These are phyloP conservation scores for Tenrec ecaudatus DNA, from an alignment of 2,113 vertebrate genomes.

Conservation along the genomic window DNA sequence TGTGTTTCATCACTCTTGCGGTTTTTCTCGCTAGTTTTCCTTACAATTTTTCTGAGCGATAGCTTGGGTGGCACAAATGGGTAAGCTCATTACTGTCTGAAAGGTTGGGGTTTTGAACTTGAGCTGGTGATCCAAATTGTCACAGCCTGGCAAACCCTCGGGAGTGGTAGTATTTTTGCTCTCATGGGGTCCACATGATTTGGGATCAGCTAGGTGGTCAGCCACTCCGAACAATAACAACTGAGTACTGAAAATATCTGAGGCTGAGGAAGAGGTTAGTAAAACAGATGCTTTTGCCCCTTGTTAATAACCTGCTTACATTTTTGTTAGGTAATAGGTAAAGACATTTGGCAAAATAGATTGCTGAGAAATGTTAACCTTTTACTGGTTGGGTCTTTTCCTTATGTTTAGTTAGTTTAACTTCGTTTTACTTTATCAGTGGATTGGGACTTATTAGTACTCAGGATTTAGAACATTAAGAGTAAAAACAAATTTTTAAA, in stretches of 20 bases:
- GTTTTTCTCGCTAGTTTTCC: not conserved
- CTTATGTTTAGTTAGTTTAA: not conserved
- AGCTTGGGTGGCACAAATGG: not conserved
- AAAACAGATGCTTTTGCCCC: conserved; percentile 34
- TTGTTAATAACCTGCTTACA: conserved; percentile 12
- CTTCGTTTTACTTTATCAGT: not conserved
- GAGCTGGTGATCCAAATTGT: not conserved
- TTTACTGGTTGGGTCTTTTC: too few relatives aligned
- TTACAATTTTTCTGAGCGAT: not conserved
- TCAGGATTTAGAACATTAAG: conserved; percentile 5
- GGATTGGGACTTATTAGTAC: not conserved
- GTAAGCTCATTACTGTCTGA: not conserved
- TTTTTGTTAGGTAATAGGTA: conserved; percentile 25
- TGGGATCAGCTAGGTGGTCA: not conserved
- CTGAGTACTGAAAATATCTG: conserved; percentile 37
- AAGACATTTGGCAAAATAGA: conserved; percentile 23
- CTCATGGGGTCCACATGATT: not conserved
- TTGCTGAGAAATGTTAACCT: not conserved
- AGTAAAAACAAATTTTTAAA: conserved; percentile 31
- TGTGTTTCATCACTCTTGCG: not conserved
- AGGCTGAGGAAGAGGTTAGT: not conserved
- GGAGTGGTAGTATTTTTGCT: not conserved
- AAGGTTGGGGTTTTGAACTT: not conserved
- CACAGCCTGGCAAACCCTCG: not conserved
- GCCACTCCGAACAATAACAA: not conserved